Conservation (phyloP, 2,888 invertebrate species). For the Leptopilina syphax region DNA sequence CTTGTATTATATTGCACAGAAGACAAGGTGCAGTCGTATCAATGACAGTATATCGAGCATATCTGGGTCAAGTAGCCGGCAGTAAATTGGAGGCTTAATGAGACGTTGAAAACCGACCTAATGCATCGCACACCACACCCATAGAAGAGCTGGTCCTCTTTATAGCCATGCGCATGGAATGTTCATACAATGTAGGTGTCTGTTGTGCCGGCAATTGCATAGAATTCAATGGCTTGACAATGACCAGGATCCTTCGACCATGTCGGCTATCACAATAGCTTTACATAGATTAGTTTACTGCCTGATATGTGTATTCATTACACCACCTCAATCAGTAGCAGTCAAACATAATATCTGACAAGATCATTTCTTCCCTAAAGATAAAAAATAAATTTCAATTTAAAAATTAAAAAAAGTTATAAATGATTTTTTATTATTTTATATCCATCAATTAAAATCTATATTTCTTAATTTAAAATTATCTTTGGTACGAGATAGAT, state of each 20-base stretch:
- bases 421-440: too few species aligned
- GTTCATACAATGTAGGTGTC: constrained; percentile 24
- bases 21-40: constrained; percentile 28
- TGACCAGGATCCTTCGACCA: constrained; percentile 23
- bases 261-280: constrained; percentile 34
- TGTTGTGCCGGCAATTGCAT: constrained; percentile 42
- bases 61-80: constrained; percentile 63
- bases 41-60: constrained; percentile 57
- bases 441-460: too few species aligned
- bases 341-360: constrained; percentile 1
- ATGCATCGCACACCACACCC: constrained; percentile 57
- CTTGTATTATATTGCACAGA: constrained; percentile 5
- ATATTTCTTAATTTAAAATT: too few species aligned
- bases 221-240: constrained; percentile 43
- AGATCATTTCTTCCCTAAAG: too few species aligned
- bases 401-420: too few species aligned
- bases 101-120: constrained; percentile 66
- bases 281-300: constrained; percentile 29
- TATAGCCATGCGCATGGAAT: constrained; percentile 43
- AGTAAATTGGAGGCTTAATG: constrained; percentile 68
- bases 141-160: constrained; percentile 41
- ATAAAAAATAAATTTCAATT: too few species aligned
- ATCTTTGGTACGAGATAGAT: too few species aligned
- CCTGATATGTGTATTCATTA: constrained; percentile 23
- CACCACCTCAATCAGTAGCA: constrained; percentile 14